phyloP scores from a whole-genome alignment of 2,797 vertebrate species.

The Schizopygopsis malacanthus region DNA sequence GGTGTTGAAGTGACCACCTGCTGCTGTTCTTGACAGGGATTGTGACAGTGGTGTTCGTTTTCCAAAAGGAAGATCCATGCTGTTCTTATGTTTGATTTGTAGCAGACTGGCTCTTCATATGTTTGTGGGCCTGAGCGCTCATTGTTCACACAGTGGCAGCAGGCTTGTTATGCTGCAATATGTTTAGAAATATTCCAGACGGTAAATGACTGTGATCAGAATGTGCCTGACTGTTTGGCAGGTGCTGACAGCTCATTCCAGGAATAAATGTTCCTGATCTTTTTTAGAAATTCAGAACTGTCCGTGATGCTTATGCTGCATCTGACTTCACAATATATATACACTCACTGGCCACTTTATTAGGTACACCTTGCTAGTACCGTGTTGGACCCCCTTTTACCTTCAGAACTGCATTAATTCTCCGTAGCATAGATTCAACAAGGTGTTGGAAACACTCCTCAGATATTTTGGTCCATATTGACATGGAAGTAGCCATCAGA shows the following conservation, averaged over 20 bases:
- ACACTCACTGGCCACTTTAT: too few relatives aligned
- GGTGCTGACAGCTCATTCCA: slow-evolving; percentile 32
- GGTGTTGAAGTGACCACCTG: slow-evolving; percentile 29
- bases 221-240: slow-evolving; percentile 38
- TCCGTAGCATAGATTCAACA: too few relatives aligned
- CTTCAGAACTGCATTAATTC: too few relatives aligned
- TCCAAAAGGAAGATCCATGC: slow-evolving; percentile 6
- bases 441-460: too few relatives aligned
- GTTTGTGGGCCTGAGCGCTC: slow-evolving; percentile 1
- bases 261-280: slow-evolving; percentile 20
- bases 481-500: too few relatives aligned
- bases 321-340: not conserved
- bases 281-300: slow-evolving; percentile 14
- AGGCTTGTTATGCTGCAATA: slow-evolving; percentile 25
- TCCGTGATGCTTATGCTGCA: not conserved
- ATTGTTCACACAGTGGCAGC: slow-evolving; percentile 27
- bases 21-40: slow-evolving; percentile 16
- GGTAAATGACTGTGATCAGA: slow-evolving; percentile 42
- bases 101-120: not conserved
- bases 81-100: not conserved
- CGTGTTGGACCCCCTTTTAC: too few relatives aligned
- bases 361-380: too few relatives aligned
- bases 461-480: too few relatives aligned
- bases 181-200: slow-evolving; percentile 27
- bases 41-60: slow-evolving; percentile 21